These are phyloP conservation scores for Gopherus flavomarginatus DNA, from an alignment of 2,113 vertebrate genomes.

Conservation along the genomic window DNA sequence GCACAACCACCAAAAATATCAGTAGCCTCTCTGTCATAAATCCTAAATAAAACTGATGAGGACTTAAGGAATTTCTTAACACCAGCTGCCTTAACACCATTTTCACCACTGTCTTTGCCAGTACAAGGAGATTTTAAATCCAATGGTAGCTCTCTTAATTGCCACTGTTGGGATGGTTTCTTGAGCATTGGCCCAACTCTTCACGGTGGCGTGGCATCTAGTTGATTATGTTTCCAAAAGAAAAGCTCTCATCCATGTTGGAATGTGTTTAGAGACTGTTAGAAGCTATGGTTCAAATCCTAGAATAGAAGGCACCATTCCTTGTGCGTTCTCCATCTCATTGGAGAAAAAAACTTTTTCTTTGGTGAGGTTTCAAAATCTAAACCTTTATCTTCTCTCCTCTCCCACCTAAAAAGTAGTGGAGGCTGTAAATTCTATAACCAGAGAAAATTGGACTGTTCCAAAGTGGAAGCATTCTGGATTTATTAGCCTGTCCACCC, in stretches of 20 bases:
- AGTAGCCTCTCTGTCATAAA: background rate
- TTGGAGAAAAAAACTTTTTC: too few relatives aligned
- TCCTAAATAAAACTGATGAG: background rate
- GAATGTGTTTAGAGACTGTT: background rate
- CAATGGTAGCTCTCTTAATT: background rate
- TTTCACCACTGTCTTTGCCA: background rate
- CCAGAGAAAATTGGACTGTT: background rate
- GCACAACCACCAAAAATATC: background rate
- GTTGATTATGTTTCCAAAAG: background rate
- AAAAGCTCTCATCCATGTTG: fast-evolving
- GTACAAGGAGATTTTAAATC: background rate
- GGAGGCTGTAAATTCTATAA: background rate
- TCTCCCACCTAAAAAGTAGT: background rate
- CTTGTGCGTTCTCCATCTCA: background rate
- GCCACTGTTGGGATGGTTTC: background rate
- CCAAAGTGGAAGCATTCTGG: background rate
- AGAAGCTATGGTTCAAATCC: fast-evolving
- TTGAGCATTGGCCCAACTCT: background rate
- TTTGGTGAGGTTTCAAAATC: background rate
- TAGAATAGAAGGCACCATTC: fast-evolving
- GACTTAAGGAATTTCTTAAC: background rate
- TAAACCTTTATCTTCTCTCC: background rate
- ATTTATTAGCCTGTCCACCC: fast-evolving
- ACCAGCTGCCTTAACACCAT: background rate
- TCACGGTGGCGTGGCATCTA: background rate